Base-by-base conservation (phyloP, 1,140 invertebrate genomes). In the Drosophila simulans region DNA sequence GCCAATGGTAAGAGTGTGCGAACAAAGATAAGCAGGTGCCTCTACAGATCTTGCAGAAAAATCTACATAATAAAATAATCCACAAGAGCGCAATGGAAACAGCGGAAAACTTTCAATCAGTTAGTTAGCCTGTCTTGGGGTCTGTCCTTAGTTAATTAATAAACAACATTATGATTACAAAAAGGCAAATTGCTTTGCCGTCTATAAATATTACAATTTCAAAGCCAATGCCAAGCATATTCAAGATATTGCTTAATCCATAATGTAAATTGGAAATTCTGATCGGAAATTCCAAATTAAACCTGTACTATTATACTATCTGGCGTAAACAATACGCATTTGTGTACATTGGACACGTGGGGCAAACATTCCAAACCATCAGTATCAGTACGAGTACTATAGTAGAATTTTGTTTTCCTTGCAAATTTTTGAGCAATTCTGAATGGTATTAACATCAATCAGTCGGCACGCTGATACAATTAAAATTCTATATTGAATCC, bases 201-300 rank as follows among this genome's bases (percentile, higher is more conserved):
- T 48, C 34, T 34, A 69, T 48, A 72, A 59, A 45, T 51, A 53
- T 25, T 35, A 35, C n/a, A 27, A 48, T 76, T 73, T 54, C 48
- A 75, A 75, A 75, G 71, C 60, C 60, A 75, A 57, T 75, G 60
- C 60, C 48, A 66, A 31, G 58, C 31, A 5, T 13, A 45, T 58
- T 12, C 27, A 31, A 51, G 34, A 35, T 45, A 49, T 73, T 57
- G 12, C 37, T 17, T 49, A 64, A 75, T 59, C 45, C 13, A 17
- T 40, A 52, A 56, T 82, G 73, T 82, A 82, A 82, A 78, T 88
- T 27, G 17, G 25, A 88, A 69, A 77, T 69, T 58, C 74, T 55
- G 68, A 68, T 77, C 31, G 22, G 37, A 52, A 77, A 34, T 74
- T 20, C 69, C 40, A 76, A 58, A 59, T 52, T 51, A 62, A 57